Conservation (phyloP, 92 coral and sea anemone species). For the Muricea muricata region DNA sequence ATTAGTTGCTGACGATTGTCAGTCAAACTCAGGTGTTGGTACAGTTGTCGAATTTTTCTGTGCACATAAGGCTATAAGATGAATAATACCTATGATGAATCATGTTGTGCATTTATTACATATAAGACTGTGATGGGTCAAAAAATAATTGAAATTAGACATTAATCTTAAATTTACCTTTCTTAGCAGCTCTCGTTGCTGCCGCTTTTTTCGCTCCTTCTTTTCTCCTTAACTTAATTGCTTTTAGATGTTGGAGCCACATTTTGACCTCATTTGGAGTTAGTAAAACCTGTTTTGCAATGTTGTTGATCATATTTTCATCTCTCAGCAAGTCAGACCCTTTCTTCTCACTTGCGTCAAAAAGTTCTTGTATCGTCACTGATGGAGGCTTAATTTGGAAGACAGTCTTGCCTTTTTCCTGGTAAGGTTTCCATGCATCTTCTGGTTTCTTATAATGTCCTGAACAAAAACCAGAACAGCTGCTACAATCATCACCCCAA, state of each 20-base stretch:
- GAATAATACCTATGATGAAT: no score
- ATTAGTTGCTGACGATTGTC: no score
- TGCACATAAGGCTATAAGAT: no score
- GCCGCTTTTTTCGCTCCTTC: conserved; percentile 59
- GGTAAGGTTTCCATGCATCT: conserved; percentile 16
- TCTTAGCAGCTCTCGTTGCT: conserved; percentile 36
- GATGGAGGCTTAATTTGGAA: conserved; percentile 50
- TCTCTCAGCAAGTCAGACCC: not conserved
- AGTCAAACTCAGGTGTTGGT: no score
- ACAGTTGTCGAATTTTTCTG: no score
- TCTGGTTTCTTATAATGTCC: conserved; percentile 37
- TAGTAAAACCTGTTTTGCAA: conserved; percentile 49
- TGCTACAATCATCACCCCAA: conserved; percentile 37
- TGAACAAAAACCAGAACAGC: conserved; percentile 28
- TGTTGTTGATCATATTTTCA: not conserved
- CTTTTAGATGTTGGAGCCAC: conserved; percentile 55
- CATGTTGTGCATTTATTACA: no score
- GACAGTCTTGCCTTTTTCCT: conserved; percentile 9
- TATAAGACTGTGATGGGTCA: no score
- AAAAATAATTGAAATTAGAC: no score
- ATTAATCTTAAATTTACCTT: no score
- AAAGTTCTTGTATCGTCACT: not conserved
- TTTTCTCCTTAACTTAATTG: conserved; percentile 23
- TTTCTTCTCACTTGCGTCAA: not conserved
- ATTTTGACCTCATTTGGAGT: conserved; percentile 33